Evolutionary conservation across 1,140 invertebrate species (phyloP).

Genomic region (Zaprionus africanus): DNA sequence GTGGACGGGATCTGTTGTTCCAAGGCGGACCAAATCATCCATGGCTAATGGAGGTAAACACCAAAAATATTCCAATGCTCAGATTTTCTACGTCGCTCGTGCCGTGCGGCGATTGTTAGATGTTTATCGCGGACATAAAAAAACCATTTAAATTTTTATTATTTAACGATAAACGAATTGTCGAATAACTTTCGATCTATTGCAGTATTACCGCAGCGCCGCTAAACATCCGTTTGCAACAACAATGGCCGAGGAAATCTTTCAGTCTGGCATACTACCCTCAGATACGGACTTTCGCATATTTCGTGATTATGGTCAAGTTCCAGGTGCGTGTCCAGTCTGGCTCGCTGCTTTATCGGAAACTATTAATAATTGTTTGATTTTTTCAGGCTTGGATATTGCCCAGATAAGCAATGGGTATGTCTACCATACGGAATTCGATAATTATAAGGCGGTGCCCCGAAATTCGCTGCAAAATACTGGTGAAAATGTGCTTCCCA

Average conservation of each 20-base stretch:
- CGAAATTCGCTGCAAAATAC: constrained; percentile 92
- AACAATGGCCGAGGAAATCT: constrained; percentile 96
- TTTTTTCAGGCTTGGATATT: constrained; percentile 57
- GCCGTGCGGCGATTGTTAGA: neutral
- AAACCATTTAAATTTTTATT: constrained; percentile 84
- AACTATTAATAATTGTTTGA: neutral
- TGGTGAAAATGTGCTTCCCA: constrained; percentile 90
- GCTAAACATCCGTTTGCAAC: constrained; percentile 93
- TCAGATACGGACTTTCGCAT: constrained; percentile 98
- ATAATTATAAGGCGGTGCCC: constrained; percentile 90
- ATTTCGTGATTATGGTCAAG: constrained; percentile 94
- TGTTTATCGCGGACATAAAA: constrained; percentile 26
- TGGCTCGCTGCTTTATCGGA: neutral
- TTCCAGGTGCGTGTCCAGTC: constrained; percentile 86
- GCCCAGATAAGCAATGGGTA: constrained; percentile 95
- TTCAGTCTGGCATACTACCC: constrained; percentile 95
- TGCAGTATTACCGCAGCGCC: constrained; percentile 58
- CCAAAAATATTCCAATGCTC: neutral
- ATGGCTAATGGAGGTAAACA: constrained; percentile 90
- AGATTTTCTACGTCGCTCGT: constrained; percentile 17
- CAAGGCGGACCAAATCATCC: constrained; percentile 96
- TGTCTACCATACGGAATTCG: constrained; percentile 95
- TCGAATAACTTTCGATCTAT: neutral
- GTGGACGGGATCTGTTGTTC: constrained; percentile 96
- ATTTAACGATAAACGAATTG: constrained; percentile 88